Conservation (phyloP, 2,113 vertebrate genomes). For the Enhydra lutris region DNA sequence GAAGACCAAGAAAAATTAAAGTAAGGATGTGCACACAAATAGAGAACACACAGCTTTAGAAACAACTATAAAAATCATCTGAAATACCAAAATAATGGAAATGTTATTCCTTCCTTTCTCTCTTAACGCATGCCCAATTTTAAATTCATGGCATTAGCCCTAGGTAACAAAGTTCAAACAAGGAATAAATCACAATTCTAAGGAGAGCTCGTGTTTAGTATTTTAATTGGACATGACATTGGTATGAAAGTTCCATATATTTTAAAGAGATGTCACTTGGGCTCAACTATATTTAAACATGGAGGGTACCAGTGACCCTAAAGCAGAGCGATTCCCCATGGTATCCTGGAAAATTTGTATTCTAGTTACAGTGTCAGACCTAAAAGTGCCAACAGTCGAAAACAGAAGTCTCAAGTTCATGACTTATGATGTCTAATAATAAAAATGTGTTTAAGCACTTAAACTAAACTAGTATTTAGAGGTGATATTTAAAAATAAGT, state of each 20-base stretch:
- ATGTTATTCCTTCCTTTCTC: slow-evolving; percentile 29
- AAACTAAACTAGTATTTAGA: slow-evolving; percentile 19
- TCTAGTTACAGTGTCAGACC: not conserved
- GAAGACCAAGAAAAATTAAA: not conserved
- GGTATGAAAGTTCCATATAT: slow-evolving; percentile 25
- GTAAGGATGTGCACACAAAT: not conserved
- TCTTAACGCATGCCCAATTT: slow-evolving; percentile 12
- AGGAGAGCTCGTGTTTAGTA: slow-evolving; percentile 9
- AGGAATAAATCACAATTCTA: slow-evolving; percentile 65
- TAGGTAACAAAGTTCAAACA: slow-evolving; percentile 63
- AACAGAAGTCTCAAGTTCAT: not conserved
- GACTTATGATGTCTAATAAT: not conserved
- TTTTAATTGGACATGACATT: slow-evolving; percentile 55
- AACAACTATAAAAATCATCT: slow-evolving; percentile 40
- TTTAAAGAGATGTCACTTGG: slow-evolving; percentile 6
- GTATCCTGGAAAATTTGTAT: not conserved
- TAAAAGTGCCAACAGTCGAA: not conserved
- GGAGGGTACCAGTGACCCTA: not conserved
- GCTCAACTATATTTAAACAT: not conserved
- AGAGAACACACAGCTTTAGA: not conserved
- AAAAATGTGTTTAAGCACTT: not conserved
- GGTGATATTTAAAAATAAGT: not conserved
- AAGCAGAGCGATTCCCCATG: not conserved
- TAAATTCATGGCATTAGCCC: slow-evolving; percentile 42
- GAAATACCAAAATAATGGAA: slow-evolving; percentile 13